phyloP scores from a whole-genome alignment of 2,888 invertebrate genomes.

The Zeuzera pyrina region DNA sequence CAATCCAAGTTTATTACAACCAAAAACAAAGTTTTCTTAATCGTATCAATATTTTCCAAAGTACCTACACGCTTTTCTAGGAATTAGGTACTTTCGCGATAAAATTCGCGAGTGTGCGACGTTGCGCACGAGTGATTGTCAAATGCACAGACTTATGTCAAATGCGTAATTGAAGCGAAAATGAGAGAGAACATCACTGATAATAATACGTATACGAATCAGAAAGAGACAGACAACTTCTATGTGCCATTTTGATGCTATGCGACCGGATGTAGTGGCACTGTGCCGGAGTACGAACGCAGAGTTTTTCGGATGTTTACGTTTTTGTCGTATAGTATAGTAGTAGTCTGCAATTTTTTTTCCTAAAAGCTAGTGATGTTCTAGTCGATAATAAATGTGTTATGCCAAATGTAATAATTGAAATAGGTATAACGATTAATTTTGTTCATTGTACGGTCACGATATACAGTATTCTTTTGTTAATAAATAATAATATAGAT shows the following conservation, averaged over 20 bases:
- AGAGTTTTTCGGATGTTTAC: not conserved
- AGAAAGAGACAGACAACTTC: not conserved
- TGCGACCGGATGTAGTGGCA: not conserved
- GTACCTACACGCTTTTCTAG: not conserved
- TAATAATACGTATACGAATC: not conserved
- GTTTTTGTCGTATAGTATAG: not conserved
- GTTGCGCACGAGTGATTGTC: constrained; percentile 1
- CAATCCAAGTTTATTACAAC: constrained; percentile 8
- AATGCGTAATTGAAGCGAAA: constrained; percentile 1
- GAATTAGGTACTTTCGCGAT: not conserved
- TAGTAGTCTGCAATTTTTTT: not conserved
- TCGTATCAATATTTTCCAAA: not conserved
- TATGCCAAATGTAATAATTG: no score
- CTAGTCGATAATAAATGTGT: no score
- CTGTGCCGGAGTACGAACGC: not conserved
- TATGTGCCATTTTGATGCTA: not conserved
- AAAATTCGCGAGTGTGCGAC: not conserved
- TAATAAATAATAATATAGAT: no score
- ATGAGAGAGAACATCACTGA: not conserved
- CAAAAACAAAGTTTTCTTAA: not conserved
- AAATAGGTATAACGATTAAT: no score
- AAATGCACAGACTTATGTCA: no score
- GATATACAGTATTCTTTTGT: no score
- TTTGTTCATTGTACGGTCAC: no score
- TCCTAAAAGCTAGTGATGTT: not conserved